A percentile compares a stretch with the other conserved stretches of the same genome.
Conservation (phyloP, 1,140 invertebrate species). For the Oppia nitens region DNA sequence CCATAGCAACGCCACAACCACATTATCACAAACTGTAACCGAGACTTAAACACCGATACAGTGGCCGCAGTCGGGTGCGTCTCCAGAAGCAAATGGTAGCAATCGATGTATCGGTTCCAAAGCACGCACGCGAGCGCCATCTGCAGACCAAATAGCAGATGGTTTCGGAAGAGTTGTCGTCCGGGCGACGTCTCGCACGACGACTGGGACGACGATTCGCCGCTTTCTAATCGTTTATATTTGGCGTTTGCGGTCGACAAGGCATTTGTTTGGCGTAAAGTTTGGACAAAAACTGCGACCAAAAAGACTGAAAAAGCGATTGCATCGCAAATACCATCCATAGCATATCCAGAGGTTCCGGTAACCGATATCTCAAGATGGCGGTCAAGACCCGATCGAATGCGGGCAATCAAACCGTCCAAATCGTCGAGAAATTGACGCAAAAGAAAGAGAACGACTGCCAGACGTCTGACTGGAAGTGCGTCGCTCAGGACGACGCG, state of each 20-base stretch:
- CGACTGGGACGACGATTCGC: background rate
- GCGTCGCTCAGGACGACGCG: slow-evolving; percentile 42
- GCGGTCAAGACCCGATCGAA: slow-evolving; percentile 26
- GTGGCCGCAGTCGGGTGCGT: slow-evolving; percentile 4
- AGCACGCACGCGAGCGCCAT: slow-evolving; percentile 48
- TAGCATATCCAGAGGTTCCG: slow-evolving; percentile 4
- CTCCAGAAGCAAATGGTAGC: slow-evolving; percentile 55
- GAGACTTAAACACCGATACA: slow-evolving; percentile 6
- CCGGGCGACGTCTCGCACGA: background rate
- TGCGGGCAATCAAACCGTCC: slow-evolving; percentile 56
- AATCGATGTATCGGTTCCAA: slow-evolving; percentile 60
- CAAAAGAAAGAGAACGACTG: slow-evolving; percentile 51
- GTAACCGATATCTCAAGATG: slow-evolving; percentile 30
- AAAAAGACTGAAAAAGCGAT: slow-evolving; percentile 30
- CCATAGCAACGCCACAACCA: slow-evolving; percentile 8
- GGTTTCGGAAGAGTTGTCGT: background rate
- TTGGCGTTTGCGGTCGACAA: background rate
- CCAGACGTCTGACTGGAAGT: slow-evolving; percentile 43
- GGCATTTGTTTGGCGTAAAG: background rate
- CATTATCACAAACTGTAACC: slow-evolving; percentile 3
- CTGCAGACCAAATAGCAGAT: slow-evolving; percentile 40
- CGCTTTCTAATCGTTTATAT: background rate
- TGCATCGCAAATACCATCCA: slow-evolving; percentile 37
- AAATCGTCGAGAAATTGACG: slow-evolving; percentile 57
- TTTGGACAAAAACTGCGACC: slow-evolving; percentile 17